Conservation (phyloP, 2,888 invertebrate genomes). For the Brassicogethes aeneus region DNA sequence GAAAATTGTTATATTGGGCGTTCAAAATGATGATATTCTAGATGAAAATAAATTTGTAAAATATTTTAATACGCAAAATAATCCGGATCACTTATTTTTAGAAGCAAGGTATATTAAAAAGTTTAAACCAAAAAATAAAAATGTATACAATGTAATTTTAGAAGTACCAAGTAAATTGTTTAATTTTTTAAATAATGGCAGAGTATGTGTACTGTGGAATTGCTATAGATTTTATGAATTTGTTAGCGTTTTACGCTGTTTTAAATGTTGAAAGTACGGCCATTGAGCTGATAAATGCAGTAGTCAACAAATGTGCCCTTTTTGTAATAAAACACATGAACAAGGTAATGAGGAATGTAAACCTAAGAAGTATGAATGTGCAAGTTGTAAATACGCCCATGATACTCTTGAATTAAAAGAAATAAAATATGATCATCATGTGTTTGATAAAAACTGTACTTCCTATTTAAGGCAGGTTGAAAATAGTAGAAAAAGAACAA, state of each 20-base stretch:
- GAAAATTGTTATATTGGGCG: neutral
- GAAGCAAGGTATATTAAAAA: neutral
- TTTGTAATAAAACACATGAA: neutral
- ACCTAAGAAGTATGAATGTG: neutral
- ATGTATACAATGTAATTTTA: neutral
- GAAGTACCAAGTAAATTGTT: neutral
- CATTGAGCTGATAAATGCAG: neutral
- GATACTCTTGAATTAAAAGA: neutral
- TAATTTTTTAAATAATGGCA: neutral
- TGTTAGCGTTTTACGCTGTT: neutral
- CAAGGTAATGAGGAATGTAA: neutral
- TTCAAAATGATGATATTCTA: neutral
- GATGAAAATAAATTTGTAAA: neutral
- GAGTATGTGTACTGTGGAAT: neutral
- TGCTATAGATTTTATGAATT: neutral
- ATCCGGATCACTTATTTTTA: neutral
- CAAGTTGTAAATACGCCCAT: no score
- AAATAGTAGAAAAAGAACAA: neutral
- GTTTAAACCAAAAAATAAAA: neutral
- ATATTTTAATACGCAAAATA: neutral
- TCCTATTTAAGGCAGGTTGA: neutral
- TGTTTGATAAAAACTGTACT: neutral
- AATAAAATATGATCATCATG: neutral
- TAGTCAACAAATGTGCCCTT: neutral
- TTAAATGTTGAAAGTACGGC: neutral